A percentile compares a stretch with the other conserved stretches of the same genome.
phyloP scores from a whole-genome alignment of 2,113 vertebrate genomes.

The Pampusana beccarii region DNA sequence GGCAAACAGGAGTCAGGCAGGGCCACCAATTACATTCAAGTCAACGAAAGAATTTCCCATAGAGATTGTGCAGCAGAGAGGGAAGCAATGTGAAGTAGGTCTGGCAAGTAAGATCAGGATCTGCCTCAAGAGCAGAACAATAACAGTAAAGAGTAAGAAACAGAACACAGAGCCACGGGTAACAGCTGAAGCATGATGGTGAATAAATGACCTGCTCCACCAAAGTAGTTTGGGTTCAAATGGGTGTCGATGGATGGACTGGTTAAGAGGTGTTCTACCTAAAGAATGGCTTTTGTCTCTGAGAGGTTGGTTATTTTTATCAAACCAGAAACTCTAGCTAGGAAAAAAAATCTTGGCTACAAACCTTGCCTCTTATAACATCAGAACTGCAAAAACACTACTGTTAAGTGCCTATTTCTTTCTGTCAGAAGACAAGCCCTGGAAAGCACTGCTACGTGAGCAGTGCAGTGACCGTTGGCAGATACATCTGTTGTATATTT shows the following conservation, averaged over 20 bases:
- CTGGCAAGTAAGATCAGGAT: not conserved
- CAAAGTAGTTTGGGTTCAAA: not conserved
- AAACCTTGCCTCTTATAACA: not conserved
- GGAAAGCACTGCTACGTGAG: not conserved
- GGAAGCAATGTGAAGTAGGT: not conserved
- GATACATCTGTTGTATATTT: not conserved
- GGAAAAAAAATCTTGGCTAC: not conserved
- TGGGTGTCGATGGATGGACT: not conserved
- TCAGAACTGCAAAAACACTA: not conserved
- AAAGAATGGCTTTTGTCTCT: not conserved
- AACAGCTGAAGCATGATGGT: not conserved
- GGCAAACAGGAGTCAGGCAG: not conserved
- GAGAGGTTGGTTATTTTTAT: not conserved
- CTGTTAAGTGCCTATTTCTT: not conserved
- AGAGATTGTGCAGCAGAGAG: not conserved
- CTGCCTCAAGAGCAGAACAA: not conserved
- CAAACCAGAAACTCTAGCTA: not conserved
- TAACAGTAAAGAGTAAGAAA: not conserved
- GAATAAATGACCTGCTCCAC: not conserved
- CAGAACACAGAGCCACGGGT: not conserved
- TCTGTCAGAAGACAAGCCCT: not conserved
- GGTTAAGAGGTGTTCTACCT: not conserved
- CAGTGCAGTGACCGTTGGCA: not conserved
- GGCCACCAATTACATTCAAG: not conserved
- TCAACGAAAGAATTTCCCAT: not conserved